Evolutionary conservation across 2,888 invertebrate genomes (phyloP).

Genomic region (Lypha dubia): DNA sequence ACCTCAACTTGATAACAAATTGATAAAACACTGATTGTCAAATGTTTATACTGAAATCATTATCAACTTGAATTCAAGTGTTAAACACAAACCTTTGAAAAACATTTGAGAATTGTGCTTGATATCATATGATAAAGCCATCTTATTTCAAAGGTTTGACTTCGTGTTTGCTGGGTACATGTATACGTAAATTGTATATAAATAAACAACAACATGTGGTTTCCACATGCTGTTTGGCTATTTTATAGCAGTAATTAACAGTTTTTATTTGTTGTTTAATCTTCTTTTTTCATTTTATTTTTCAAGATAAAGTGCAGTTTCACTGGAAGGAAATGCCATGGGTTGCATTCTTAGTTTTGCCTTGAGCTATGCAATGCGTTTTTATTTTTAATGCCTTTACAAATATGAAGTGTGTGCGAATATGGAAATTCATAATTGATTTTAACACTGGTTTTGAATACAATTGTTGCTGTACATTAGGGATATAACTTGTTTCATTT

Average conservation of each 20-base stretch:
- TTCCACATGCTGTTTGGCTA: slow-evolving; percentile 33
- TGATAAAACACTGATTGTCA: too few species aligned
- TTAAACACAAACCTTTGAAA: too few species aligned
- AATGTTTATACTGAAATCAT: too few species aligned
- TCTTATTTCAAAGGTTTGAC: too few species aligned
- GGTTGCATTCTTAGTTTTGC: neutral
- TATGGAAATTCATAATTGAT: too few species aligned
- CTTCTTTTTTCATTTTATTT: neutral
- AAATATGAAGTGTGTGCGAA: neutral
- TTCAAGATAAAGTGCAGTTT: slow-evolving; percentile 8
- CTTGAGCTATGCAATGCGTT: neutral
- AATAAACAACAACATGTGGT: slow-evolving; percentile 31
- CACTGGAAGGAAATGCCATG: neutral
- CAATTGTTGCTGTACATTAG: too few species aligned
- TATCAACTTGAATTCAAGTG: too few species aligned
- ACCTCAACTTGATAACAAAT: too few species aligned
- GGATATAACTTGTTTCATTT: too few species aligned
- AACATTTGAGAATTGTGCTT: too few species aligned
- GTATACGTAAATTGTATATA: neutral
- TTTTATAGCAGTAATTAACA: slow-evolving; percentile 50
- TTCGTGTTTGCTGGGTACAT: neutral
- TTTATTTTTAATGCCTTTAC: neutral
- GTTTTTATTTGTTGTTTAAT: slow-evolving; percentile 9
- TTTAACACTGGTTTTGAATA: too few species aligned
- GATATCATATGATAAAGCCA: too few species aligned